Conservation (phyloP, 2,797 vertebrate species). For the Sparidentex hasta region DNA sequence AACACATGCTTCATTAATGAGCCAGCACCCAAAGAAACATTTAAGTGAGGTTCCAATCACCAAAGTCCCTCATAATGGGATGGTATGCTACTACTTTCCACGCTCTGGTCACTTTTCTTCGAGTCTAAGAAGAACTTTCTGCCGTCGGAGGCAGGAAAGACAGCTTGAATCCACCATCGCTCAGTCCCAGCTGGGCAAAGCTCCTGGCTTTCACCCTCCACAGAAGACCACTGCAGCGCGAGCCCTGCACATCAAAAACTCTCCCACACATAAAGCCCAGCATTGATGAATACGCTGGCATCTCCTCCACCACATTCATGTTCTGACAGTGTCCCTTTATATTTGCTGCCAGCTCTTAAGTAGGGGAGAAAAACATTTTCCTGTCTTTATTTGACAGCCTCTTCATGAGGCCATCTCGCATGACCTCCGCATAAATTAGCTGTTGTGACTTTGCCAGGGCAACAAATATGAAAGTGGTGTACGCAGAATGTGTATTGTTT, state of each 20-base stretch:
- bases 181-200: conserved; percentile 80
- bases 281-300: conserved; percentile 85
- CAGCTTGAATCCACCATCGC: conserved; percentile 58
- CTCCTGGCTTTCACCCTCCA: conserved; percentile 74
- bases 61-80: conserved; percentile 36
- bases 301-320: conserved; percentile 78
- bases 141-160: conserved; percentile 65
- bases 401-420: conserved; percentile 76
- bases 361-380: conserved; percentile 82
- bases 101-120: conserved; percentile 26
- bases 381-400: conserved; percentile 82
- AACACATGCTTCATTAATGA: conserved; percentile 56
- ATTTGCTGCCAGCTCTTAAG: conserved; percentile 83
- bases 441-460: conserved; percentile 36
- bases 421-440: conserved; percentile 77
- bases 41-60: conserved; percentile 27
- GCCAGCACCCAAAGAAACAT: conserved; percentile 37
- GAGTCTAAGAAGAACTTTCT: conserved; percentile 40
- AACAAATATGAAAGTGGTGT: conserved; percentile 33
- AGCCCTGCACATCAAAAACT: conserved; percentile 80
- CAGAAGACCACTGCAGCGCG: conserved; percentile 63
- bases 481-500: conserved; percentile 12
- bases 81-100: conserved; percentile 14
- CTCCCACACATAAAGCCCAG: conserved; percentile 80
- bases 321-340: conserved; percentile 85